Percentiles rank a stretch among this genome's conserved stretches.
These are phyloP conservation scores for Mesorhabditis belari DNA, from an alignment of 2,888 invertebrate species.

Conservation along the genomic window DNA sequence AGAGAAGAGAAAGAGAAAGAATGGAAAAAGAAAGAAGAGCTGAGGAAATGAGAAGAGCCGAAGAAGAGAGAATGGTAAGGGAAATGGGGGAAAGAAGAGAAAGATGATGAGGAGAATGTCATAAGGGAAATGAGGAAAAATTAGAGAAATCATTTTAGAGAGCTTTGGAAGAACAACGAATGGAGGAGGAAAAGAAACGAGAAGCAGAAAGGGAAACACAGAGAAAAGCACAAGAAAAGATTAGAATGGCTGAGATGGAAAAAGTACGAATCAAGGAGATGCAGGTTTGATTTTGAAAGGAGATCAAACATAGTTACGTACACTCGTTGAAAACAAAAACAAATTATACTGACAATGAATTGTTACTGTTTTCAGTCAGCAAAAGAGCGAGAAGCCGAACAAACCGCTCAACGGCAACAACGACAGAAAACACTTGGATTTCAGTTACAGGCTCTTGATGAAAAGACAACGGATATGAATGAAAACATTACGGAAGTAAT, in stretches of 20 bases:
- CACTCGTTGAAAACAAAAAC: slow-evolving; percentile 68
- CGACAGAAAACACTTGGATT: slow-evolving; percentile 75
- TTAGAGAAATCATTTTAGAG: slow-evolving; percentile 3
- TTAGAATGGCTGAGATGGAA: slow-evolving; percentile 92
- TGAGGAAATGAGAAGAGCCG: slow-evolving; percentile 3
- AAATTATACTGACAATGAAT: background rate
- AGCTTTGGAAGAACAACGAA: slow-evolving; percentile 9
- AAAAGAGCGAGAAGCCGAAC: slow-evolving; percentile 58
- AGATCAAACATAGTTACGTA: slow-evolving; percentile 63
- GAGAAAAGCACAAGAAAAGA: slow-evolving; percentile 82
- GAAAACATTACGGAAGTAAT: slow-evolving; percentile 59
- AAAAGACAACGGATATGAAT: slow-evolving; percentile 71
- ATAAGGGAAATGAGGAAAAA: background rate
- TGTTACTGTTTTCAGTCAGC: slow-evolving; percentile 38
- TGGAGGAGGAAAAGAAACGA: slow-evolving; percentile 77
- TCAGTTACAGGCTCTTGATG: slow-evolving; percentile 68
- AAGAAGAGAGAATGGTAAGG: slow-evolving; percentile 35
- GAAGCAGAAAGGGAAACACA: slow-evolving; percentile 57
- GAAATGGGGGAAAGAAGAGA: background rate
- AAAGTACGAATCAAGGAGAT: slow-evolving; percentile 81
- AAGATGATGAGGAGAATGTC: background rate
- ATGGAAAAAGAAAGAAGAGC: slow-evolving; percentile 55
- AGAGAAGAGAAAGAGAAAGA: slow-evolving; percentile 73
- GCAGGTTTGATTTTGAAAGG: slow-evolving; percentile 60
- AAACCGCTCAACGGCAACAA: slow-evolving; percentile 76